A percentile compares a stretch with the other conserved stretches of the same genome.
Evolutionary conservation across 2,888 invertebrate species (phyloP).

Genomic region (Anaspis maculata): DNA sequence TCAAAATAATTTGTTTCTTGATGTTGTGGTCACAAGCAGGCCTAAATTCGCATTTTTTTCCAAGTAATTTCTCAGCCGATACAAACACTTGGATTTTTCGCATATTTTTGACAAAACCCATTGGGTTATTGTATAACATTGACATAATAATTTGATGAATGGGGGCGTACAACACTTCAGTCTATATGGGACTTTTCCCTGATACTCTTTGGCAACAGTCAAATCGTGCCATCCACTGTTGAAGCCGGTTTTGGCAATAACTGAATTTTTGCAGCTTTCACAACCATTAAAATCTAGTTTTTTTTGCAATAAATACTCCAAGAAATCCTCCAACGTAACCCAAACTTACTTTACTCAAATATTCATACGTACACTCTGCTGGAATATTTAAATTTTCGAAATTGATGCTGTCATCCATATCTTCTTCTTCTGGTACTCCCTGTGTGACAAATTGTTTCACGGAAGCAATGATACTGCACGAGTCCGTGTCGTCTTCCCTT

Average conservation of each 20-base stretch:
- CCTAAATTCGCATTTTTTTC: neutral
- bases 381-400: neutral
- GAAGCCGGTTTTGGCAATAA: neutral
- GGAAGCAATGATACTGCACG: conserved; percentile 1
- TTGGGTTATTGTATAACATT: neutral
- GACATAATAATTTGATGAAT: too few relatives aligned
- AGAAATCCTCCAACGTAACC: conserved; percentile 3
- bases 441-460: conserved; percentile 6
- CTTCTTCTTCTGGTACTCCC: conserved; percentile 3
- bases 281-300: conserved; percentile 2
- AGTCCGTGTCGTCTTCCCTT: neutral
- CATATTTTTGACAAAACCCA: neutral
- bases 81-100: neutral
- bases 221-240: conserved; percentile 1
- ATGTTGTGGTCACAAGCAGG: conserved; percentile 1
- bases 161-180: too few relatives aligned
- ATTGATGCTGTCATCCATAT: neutral
- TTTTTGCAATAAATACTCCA: too few relatives aligned
- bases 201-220: conserved; percentile 1
- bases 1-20: neutral
- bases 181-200: too few relatives aligned
- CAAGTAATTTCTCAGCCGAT: neutral
- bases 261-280: conserved; percentile 1
- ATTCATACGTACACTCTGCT: neutral
- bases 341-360: conserved; percentile 1